A percentile compares a stretch with the other conserved stretches of the same genome.
Conservation (phyloP, 2,797 vertebrate genomes). For the Sphenopsis melanotis region DNA sequence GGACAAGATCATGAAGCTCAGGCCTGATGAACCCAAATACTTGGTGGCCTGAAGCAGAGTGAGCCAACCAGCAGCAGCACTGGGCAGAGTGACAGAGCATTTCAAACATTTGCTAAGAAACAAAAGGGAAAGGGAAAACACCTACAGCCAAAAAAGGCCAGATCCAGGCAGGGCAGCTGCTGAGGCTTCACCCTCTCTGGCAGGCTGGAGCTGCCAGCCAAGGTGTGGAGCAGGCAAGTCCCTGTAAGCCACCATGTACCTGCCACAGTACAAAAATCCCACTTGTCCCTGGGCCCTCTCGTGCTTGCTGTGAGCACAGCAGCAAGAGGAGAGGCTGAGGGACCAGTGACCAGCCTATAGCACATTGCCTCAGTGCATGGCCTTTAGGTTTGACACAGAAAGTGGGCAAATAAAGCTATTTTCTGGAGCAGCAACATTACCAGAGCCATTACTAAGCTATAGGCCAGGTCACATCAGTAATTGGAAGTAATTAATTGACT, state of each 20-base stretch:
- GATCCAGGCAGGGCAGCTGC: not conserved
- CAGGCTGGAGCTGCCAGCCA: not conserved
- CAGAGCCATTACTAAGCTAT: not conserved
- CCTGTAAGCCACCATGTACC: not conserved
- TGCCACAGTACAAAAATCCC: not conserved
- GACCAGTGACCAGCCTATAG: not conserved
- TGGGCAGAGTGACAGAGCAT: not conserved
- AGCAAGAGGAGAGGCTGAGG: not conserved
- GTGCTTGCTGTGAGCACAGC: not conserved
- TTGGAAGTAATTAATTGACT: not conserved
- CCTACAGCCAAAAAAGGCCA: not conserved
- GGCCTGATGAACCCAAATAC: constrained; percentile 73
- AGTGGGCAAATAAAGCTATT: not conserved
- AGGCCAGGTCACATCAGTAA: not conserved
- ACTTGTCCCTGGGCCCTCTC: not conserved
- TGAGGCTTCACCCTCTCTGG: not conserved
- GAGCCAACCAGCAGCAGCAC: not conserved
- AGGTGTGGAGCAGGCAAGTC: not conserved
- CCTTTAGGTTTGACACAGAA: not conserved
- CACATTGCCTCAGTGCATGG: too few relatives aligned
- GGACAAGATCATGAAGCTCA: constrained; percentile 70
- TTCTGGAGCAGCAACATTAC: not conserved
- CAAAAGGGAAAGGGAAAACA: not conserved
- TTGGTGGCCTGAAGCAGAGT: constrained; percentile 39
- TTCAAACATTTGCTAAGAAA: not conserved